Evolutionary conservation across 2,888 invertebrate genomes (phyloP).

Genomic region (Gisinianus flammeolus): DNA sequence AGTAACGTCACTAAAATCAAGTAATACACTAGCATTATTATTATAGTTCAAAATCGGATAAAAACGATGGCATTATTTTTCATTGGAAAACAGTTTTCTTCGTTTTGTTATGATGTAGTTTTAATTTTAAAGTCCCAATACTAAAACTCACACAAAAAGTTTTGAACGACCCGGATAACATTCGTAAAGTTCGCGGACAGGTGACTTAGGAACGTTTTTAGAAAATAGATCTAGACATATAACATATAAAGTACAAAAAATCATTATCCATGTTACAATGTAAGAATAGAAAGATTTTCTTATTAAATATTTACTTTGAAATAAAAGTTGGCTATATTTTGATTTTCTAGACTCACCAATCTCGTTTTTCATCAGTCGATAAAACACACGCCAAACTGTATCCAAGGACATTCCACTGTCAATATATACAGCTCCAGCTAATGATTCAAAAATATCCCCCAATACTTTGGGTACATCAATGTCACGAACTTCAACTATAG

Average conservation of each 20-base stretch:
- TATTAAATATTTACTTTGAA: neutral
- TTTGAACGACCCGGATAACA: conserved; percentile 72
- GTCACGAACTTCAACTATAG: conserved; percentile 68
- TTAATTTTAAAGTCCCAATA: neutral
- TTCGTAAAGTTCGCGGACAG: conserved; percentile 85
- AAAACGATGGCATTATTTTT: neutral
- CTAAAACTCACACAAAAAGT: conserved; percentile 74
- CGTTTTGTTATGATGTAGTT: neutral
- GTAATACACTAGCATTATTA: no score
- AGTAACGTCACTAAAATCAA: conserved; percentile 9
- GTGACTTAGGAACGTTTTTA: conserved; percentile 82
- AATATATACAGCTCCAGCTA: conserved; percentile 88
- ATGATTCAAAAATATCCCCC: conserved; percentile 91
- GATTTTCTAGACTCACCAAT: conserved; percentile 65
- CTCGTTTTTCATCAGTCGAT: conserved; percentile 83
- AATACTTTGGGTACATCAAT: conserved; percentile 90
- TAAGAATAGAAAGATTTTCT: neutral
- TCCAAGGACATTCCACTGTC: conserved; percentile 78
- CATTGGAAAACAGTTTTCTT: neutral
- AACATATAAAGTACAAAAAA: conserved; percentile 22
- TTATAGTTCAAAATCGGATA: neutral
- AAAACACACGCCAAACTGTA: conserved; percentile 80
- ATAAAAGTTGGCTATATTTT: neutral
- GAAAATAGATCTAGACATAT: conserved; percentile 73
- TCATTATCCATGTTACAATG: neutral